These are phyloP conservation scores for Drosophila paranaensis DNA, from an alignment of 2,888 invertebrate species.

Conservation along the genomic window DNA sequence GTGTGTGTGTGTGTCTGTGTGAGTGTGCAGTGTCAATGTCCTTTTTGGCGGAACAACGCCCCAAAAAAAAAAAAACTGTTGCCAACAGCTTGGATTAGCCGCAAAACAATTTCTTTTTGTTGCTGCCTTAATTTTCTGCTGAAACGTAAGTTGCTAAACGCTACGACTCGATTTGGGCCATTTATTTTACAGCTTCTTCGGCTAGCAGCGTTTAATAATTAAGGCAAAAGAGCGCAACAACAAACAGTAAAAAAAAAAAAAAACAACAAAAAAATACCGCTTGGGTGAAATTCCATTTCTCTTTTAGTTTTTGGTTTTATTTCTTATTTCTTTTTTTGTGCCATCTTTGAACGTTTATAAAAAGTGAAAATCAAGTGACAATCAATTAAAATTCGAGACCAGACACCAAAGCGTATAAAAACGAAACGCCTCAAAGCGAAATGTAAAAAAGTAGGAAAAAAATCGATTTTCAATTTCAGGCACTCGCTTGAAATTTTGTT, in stretches of 20 bases:
- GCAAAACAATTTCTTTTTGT: conserved; percentile 16
- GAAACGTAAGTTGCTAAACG: conserved; percentile 64
- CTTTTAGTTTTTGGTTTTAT: conserved; percentile 58
- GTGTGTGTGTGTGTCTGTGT: conserved; percentile 11
- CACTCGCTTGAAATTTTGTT: conserved; percentile 61
- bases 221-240: conserved; percentile 70
- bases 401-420: conserved; percentile 37
- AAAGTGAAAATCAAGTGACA: conserved; percentile 81
- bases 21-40: conserved; percentile 67
- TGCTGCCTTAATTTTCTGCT: conserved; percentile 9
- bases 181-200: conserved; percentile 73
- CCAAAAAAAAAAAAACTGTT: conserved; percentile 14
- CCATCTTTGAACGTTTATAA: conserved; percentile 65
- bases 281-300: conserved; percentile 81
- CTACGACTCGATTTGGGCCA: conserved; percentile 69
- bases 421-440: conserved; percentile 21
- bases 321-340: conserved; percentile 37
- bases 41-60: conserved; percentile 57
- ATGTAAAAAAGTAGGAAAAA: conserved; percentile 66
- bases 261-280: conserved; percentile 47
- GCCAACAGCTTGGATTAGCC: conserved; percentile 39
- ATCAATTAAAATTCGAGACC: conserved; percentile 80
- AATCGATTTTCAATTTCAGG: conserved; percentile 77
- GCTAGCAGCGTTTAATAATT: conserved; percentile 66
- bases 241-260: conserved; percentile 40